phyloP scores from a whole-genome alignment of 2,797 vertebrate genomes.

The Antennarius maculatus region DNA sequence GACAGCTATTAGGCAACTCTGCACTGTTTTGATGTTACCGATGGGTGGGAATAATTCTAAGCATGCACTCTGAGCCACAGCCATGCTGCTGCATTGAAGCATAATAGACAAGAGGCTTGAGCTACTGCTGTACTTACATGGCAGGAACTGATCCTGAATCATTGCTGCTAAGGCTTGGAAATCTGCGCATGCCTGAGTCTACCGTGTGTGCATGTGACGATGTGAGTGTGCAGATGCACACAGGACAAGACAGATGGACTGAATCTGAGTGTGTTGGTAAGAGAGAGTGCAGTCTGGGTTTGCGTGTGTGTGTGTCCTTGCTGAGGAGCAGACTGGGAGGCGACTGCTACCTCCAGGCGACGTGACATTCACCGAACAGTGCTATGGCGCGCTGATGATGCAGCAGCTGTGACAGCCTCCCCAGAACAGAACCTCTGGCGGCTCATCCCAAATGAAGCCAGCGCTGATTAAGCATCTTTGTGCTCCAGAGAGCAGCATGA shows the following conservation, averaged over 20 bases:
- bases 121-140: conserved; percentile 57
- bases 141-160: conserved; percentile 51
- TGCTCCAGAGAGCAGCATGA: conserved; percentile 3
- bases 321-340: conserved; percentile 48
- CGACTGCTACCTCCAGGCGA: conserved; percentile 30
- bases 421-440: conserved; percentile 17
- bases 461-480: conserved; percentile 35
- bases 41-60: conserved; percentile 41
- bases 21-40: conserved; percentile 31
- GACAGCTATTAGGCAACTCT: conserved; percentile 16
- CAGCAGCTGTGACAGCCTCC: conserved; percentile 38
- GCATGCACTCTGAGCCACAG: conserved; percentile 38
- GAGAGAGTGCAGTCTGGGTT: conserved; percentile 3
- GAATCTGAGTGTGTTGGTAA: not conserved
- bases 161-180: conserved; percentile 38
- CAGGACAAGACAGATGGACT: not conserved
- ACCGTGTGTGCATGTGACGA: not conserved
- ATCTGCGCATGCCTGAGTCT: not conserved
- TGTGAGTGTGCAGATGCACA: not conserved
- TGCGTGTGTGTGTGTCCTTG: conserved; percentile 49
- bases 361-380: conserved; percentile 61
- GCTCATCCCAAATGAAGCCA: conserved; percentile 14
- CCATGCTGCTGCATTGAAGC: conserved; percentile 32
- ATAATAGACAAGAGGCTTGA: conserved; percentile 35
- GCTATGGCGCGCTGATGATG: conserved; percentile 62